A percentile compares a stretch with the other conserved stretches of the same genome.
phyloP scores from a whole-genome alignment of 2,888 invertebrate species.

The Sarcophaga rosellei region DNA sequence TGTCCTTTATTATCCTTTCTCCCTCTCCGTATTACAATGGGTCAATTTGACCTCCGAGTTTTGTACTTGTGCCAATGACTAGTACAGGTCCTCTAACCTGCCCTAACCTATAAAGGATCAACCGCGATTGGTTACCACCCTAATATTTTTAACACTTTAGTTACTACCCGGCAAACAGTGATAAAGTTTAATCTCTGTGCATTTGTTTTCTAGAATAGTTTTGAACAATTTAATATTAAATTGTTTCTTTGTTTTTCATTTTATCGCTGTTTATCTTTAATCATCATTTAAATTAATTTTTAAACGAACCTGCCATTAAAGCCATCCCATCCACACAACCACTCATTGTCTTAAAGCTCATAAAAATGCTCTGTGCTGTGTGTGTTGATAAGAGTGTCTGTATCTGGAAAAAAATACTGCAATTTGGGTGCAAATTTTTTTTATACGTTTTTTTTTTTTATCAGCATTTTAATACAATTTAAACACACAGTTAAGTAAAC shows the following conservation, averaged over 20 bases:
- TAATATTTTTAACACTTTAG: background rate
- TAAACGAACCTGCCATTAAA: constrained; percentile 31
- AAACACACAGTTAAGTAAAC: constrained; percentile 13
- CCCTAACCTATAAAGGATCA: too few species aligned
- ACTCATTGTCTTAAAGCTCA: background rate
- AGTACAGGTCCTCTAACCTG: too few species aligned
- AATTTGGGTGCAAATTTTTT: constrained; percentile 54
- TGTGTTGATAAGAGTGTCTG: constrained; percentile 42
- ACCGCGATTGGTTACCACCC: background rate
- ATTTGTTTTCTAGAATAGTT: background rate
- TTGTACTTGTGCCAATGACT: too few species aligned
- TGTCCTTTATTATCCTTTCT: too few species aligned
- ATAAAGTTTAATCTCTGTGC: background rate
- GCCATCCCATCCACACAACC: background rate
- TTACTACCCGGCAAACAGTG: background rate
- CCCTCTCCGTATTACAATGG: too few species aligned
- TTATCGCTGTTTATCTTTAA: constrained; percentile 9
- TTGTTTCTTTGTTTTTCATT: background rate
- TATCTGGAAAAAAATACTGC: constrained; percentile 7
- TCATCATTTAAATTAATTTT: constrained; percentile 41
- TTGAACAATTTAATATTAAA: background rate
- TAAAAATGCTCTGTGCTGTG: background rate
- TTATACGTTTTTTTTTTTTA: background rate
- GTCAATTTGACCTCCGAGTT: too few species aligned
- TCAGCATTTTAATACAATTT: constrained; percentile 45